These are phyloP conservation scores for Automeris io DNA, from an alignment of 2,888 invertebrate species.

Conservation along the genomic window DNA sequence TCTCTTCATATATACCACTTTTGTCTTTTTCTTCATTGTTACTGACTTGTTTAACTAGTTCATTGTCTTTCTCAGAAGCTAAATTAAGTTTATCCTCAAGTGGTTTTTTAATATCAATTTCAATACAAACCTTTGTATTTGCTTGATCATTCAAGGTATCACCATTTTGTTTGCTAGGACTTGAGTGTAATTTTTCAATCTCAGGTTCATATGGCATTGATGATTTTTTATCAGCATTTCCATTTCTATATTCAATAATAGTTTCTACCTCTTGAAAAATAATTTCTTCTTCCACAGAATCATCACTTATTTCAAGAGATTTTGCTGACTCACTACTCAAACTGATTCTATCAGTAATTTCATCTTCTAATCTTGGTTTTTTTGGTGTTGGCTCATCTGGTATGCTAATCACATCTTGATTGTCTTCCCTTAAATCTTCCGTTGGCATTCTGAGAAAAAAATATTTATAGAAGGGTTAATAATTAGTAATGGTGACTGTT, in stretches of 20 bases:
- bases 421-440: constrained; percentile 23
- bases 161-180: neutral
- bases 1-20: constrained; percentile 34
- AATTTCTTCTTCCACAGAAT: constrained; percentile 29
- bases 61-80: constrained; percentile 1
- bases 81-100: constrained; percentile 2
- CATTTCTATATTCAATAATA: constrained; percentile 13
- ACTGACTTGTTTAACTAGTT: constrained; percentile 5
- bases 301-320: constrained; percentile 46
- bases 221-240: constrained; percentile 13
- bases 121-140: constrained; percentile 8
- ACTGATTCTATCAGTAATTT: constrained; percentile 44
- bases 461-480: no score
- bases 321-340: constrained; percentile 47
- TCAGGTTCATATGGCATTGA: constrained; percentile 3
- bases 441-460: constrained; percentile 34
- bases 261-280: constrained; percentile 5
- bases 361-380: constrained; percentile 33
- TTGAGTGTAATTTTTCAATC: constrained; percentile 7
- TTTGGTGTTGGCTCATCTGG: constrained; percentile 47
- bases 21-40: constrained; percentile 7
- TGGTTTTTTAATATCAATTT: constrained; percentile 7
- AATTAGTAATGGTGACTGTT: no score
- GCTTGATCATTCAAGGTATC: neutral
- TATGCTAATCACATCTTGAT: constrained; percentile 36